Conservation (phyloP, 2,113 vertebrate genomes). For the Cheilinus undulatus region DNA sequence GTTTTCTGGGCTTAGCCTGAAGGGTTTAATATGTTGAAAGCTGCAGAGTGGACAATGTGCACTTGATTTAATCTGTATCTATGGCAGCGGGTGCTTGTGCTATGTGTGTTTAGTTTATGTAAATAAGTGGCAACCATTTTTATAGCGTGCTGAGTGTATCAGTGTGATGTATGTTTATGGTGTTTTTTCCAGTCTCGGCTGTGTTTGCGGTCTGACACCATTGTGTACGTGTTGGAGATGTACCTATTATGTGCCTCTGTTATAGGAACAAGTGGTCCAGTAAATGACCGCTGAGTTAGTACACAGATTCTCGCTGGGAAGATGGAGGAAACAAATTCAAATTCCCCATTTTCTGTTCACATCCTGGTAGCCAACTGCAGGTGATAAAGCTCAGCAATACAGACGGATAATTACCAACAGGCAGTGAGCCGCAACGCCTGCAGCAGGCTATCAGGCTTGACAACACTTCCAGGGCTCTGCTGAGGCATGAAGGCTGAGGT, state of each 20-base stretch:
- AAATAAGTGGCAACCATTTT: conserved; percentile 14
- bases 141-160: neutral
- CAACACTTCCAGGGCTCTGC: conserved; percentile 10
- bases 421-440: conserved; percentile 4
- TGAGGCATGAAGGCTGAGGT: neutral
- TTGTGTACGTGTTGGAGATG: conserved; percentile 26
- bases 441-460: conserved; percentile 32
- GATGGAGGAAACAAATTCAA: conserved; percentile 24
- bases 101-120: conserved; percentile 10
- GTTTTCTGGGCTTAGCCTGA: neutral
- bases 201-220: conserved; percentile 7
- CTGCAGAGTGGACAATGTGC: conserved; percentile 3
- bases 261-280: conserved; percentile 22
- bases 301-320: conserved; percentile 39
- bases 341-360: conserved; percentile 14
- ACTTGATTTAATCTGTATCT: conserved; percentile 15
- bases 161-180: neutral
- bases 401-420: conserved; percentile 47
- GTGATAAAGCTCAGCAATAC: conserved; percentile 39
- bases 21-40: conserved; percentile 10
- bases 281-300: conserved; percentile 24
- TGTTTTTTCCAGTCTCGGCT: conserved; percentile 10
- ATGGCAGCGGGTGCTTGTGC: conserved; percentile 44
- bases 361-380: conserved; percentile 17
- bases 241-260: conserved; percentile 14